Evolutionary conservation across 2,113 vertebrate genomes (phyloP).

Genomic region (Odocoileus hemionus): DNA sequence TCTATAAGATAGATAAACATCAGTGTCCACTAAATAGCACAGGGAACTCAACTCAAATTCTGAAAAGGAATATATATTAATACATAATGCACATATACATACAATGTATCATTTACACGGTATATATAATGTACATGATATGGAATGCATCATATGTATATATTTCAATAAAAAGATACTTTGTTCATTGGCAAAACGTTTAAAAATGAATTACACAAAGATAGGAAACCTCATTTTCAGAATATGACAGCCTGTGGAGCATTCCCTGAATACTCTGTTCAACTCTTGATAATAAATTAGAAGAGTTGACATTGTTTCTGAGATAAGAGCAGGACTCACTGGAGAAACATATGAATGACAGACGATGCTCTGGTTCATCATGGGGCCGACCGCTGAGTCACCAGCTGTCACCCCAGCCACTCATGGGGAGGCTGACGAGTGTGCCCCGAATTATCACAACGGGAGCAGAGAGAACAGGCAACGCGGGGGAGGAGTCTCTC

Average conservation of each 20-base stretch:
- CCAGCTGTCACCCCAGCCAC: background rate
- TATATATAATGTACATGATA: too few relatives aligned
- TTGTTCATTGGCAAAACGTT: conserved; percentile 41
- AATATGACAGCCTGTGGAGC: background rate
- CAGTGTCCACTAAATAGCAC: background rate
- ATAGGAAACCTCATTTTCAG: background rate
- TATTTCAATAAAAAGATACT: background rate
- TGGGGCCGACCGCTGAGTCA: background rate
- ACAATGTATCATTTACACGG: background rate
- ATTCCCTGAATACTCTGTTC: background rate
- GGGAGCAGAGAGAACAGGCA: background rate
- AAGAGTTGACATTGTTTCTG: background rate
- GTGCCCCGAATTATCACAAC: background rate
- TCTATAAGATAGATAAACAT: background rate
- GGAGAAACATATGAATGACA: background rate
- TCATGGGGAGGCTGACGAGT: background rate
- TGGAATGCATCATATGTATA: background rate
- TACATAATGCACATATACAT: background rate
- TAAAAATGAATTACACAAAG: background rate
- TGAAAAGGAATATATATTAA: background rate
- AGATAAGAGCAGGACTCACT: background rate
- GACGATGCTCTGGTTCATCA: background rate
- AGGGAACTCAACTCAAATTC: background rate
- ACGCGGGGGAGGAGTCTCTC: background rate
- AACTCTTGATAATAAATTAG: background rate